A percentile compares a stretch with the other conserved stretches of the same genome.
Evolutionary conservation across 2,888 invertebrate genomes (phyloP).

Genomic region (Oxycera nigricornis): DNA sequence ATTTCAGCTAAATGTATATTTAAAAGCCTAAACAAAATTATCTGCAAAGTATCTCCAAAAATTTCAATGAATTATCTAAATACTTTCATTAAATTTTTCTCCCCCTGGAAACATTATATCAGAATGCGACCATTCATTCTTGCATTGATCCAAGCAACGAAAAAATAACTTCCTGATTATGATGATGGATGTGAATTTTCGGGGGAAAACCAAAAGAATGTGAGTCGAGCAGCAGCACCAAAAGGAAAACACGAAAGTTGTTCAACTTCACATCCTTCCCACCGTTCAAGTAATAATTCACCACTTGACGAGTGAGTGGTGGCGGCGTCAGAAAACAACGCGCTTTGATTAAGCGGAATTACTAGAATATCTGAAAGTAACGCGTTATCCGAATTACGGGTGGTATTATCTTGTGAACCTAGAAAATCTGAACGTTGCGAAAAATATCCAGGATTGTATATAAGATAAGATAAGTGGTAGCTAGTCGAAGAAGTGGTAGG

Average conservation of each 20-base stretch:
- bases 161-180: too few relatives aligned
- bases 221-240: neutral
- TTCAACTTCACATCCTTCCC: neutral
- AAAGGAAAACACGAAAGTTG: neutral
- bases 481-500: too few relatives aligned
- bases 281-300: neutral
- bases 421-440: neutral
- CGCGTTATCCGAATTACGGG: conserved; percentile 18
- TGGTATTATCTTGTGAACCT: conserved; percentile 6
- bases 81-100: too few relatives aligned
- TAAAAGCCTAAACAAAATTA: too few relatives aligned
- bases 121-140: too few relatives aligned
- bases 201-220: conserved; percentile 3
- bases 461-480: too few relatives aligned
- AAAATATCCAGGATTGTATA: too few relatives aligned
- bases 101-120: too few relatives aligned
- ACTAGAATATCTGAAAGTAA: conserved; percentile 14
- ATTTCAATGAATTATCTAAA: too few relatives aligned
- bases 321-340: neutral
- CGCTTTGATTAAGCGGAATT: neutral
- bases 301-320: neutral
- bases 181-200: neutral
- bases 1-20: too few relatives aligned
- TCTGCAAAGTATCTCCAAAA: too few relatives aligned
- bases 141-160: too few relatives aligned